Evolutionary conservation across 1,140 invertebrate genomes (phyloP), one percentile per base, ranked within the genome.

Genomic region (Palaemon carinicauda): DNA sequence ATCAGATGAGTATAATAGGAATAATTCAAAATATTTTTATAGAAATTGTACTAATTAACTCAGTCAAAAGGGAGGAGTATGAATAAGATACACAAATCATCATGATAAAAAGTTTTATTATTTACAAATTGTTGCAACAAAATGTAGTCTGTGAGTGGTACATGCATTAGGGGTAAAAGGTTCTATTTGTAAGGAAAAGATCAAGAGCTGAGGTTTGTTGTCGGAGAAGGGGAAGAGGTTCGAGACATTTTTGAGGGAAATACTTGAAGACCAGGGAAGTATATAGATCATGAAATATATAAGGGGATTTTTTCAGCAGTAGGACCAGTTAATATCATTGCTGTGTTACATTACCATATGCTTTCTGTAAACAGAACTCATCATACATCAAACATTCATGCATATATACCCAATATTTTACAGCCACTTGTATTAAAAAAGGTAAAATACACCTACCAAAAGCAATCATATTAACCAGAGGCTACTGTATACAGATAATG

Each of bases 41-140:
- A 41, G 12, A 41, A 3, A 41, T 7, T 9, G 3, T 41, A 41
- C 33, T 41, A 41, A 41, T 41, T 3, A 41, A 3, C 9, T 3
- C 33, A 41, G 9, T 41, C 9, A 3, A 41, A 41, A 9, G 33
- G 3, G 33, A 41, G 41, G 1, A 41, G 41, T 41, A 9, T 41
- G 0, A 41, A 41, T 41, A 41, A 41, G 41, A 41, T 41, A 1
- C 41, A 41, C 41, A 41, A 41, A 41, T 65, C 27, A 75, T 75
- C 85, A 87, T 87, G 85, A 87, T 87, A 87, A 87, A 87, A 87
- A 87, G 79, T 81, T 79, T 87, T 87, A 87, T 87, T 87, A 87
- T 87, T 87, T 87, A 87, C 85, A 87, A 87, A 87, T 87, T 86
- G 78, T 87, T 80, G 85, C 85, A 87, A 87, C 85, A 87, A 87